Conservation (phyloP, 2,888 invertebrate species). For the Harmothoe impar region DNA sequence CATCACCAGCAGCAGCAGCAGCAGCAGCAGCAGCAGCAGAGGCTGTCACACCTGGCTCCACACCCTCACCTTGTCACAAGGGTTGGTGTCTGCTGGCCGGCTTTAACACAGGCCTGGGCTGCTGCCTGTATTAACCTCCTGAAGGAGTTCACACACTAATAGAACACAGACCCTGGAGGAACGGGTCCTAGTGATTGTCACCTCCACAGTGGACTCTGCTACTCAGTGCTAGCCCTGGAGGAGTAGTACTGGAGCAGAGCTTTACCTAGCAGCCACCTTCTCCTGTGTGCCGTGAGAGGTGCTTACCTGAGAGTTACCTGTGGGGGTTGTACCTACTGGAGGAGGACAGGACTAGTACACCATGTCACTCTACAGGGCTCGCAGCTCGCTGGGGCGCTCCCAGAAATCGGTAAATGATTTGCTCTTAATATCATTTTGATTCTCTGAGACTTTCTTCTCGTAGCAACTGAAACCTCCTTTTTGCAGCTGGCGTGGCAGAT, state of each 20-base stretch:
- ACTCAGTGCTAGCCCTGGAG: background rate
- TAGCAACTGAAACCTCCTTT: no score
- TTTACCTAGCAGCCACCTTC: background rate
- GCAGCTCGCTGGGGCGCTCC: conserved; percentile 19
- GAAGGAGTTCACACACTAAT: background rate
- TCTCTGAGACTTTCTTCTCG: no score
- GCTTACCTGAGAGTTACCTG: background rate
- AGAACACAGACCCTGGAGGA: background rate
- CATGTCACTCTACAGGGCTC: conserved; percentile 44
- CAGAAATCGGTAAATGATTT: conserved; percentile 24
- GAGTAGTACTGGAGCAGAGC: background rate
- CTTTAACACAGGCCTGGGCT: no score
- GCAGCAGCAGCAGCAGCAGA: background rate
- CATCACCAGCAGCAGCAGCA: background rate
- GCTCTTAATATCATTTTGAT: no score
- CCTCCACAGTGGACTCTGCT: background rate
- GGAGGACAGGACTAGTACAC: background rate
- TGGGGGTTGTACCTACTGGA: background rate
- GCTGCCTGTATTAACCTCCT: background rate
- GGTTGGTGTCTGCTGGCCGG: background rate
- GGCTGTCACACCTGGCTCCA: background rate
- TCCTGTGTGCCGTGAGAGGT: background rate
- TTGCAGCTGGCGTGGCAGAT: no score
- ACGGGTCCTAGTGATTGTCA: background rate
- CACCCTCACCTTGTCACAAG: background rate